phyloP scores from a whole-genome alignment of 2,113 vertebrate genomes.

The Merops nubicus region DNA sequence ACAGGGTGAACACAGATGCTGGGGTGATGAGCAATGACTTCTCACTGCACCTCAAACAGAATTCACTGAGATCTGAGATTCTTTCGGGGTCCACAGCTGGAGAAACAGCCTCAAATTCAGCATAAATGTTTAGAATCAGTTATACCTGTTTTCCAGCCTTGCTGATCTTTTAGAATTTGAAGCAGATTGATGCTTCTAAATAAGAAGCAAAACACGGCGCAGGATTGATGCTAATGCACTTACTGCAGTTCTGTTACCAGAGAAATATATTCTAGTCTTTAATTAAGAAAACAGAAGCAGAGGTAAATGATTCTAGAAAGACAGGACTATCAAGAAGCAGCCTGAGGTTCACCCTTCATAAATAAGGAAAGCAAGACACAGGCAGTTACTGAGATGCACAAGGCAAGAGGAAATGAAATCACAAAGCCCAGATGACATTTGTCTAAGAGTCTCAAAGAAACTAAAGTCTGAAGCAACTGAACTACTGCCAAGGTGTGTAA shows the following conservation, averaged over 20 bases:
- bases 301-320: neutral
- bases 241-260: neutral
- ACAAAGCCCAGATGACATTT: neutral
- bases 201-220: neutral
- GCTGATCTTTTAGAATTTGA: neutral
- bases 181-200: neutral
- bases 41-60: neutral
- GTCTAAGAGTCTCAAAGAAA: neutral
- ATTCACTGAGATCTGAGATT: neutral
- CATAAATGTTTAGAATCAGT: neutral
- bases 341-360: neutral
- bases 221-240: neutral
- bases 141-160: neutral
- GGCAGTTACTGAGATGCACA: neutral
- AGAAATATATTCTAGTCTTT: neutral
- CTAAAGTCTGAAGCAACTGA: neutral
- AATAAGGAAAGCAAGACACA: neutral
- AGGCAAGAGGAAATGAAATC: neutral
- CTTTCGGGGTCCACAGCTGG: neutral
- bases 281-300: neutral
- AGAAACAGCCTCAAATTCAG: neutral
- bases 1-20: neutral
- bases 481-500: neutral
- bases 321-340: neutral
- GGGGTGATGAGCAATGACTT: fast-evolving